Conservation (phyloP, 1,140 invertebrate species). For the Melanaphis sacchari region DNA sequence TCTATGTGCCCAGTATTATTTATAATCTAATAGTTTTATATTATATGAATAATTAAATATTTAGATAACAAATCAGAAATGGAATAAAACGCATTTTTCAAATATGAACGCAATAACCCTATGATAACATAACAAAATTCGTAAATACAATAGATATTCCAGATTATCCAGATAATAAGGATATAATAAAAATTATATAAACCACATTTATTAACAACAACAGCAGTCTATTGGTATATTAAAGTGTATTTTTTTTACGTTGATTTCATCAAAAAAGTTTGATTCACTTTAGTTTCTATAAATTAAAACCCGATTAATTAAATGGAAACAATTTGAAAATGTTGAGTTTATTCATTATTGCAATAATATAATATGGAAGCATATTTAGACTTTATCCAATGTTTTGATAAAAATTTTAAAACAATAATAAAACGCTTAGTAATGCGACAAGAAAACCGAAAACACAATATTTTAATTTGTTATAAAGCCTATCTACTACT, state of each 20-base stretch:
- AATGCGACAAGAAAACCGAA: no score
- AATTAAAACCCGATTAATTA: neutral
- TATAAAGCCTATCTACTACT: no score
- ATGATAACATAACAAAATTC: neutral
- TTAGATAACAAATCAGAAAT: neutral
- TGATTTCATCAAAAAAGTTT: neutral
- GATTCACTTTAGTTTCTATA: neutral
- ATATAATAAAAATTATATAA: neutral
- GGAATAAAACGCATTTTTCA: neutral
- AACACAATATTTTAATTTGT: no score
- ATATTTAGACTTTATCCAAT: no score
- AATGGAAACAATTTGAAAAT: neutral
- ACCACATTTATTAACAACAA: slow-evolving; percentile 19
- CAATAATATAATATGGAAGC: no score
- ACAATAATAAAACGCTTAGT: no score
- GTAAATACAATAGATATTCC: slow-evolving; percentile 2
- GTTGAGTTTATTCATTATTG: neutral
- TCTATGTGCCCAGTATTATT: neutral
- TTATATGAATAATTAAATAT: neutral
- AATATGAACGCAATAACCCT: neutral
- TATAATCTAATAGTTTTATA: neutral
- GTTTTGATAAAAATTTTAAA: no score
- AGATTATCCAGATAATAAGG: neutral
- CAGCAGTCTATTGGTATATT: neutral
- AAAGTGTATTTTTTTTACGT: neutral